phyloP scores from a whole-genome alignment of 1,140 invertebrate species.

The Lineus longissimus region DNA sequence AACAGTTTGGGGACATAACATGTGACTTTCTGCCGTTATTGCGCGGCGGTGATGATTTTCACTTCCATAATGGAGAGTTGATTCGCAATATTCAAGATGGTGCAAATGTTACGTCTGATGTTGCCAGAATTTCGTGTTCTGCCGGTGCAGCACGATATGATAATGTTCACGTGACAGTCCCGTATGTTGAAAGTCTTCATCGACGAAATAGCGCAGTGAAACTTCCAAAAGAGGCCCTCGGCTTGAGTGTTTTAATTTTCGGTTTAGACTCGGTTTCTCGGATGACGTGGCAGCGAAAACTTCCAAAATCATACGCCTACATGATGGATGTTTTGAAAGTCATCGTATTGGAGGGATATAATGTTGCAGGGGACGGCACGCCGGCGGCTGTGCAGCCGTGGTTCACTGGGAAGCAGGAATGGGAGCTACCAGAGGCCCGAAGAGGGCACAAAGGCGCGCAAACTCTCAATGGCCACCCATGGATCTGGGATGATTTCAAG shows the following conservation, averaged over 20 bases:
- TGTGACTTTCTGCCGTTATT: conserved; percentile 31
- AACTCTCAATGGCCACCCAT: conserved; percentile 72
- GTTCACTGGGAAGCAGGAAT: conserved; percentile 75
- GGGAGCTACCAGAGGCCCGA: conserved; percentile 80
- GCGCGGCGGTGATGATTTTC: conserved; percentile 18
- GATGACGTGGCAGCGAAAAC: conserved; percentile 76
- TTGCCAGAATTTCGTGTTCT: conserved; percentile 39
- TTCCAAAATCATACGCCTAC: conserved; percentile 75
- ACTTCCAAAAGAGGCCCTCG: conserved; percentile 32
- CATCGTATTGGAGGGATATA: conserved; percentile 73
- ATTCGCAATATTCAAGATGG: conserved; percentile 28
- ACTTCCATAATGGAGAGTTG: not conserved
- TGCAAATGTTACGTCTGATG: conserved; percentile 29
- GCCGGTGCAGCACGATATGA: no score
- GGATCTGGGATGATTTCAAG: conserved; percentile 52
- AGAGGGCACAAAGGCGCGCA: conserved; percentile 68
- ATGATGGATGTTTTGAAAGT: conserved; percentile 65
- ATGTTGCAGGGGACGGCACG: conserved; percentile 88
- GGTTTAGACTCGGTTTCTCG: conserved; percentile 84
- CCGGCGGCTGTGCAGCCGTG: conserved; percentile 88
- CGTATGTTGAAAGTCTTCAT: no score
- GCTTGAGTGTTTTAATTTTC: conserved; percentile 76
- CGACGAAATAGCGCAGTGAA: no score
- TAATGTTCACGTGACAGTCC: no score
- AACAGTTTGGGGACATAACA: conserved; percentile 33